phyloP scores from a whole-genome alignment of 2,797 vertebrate genomes.

The Myotis pilosus region DNA sequence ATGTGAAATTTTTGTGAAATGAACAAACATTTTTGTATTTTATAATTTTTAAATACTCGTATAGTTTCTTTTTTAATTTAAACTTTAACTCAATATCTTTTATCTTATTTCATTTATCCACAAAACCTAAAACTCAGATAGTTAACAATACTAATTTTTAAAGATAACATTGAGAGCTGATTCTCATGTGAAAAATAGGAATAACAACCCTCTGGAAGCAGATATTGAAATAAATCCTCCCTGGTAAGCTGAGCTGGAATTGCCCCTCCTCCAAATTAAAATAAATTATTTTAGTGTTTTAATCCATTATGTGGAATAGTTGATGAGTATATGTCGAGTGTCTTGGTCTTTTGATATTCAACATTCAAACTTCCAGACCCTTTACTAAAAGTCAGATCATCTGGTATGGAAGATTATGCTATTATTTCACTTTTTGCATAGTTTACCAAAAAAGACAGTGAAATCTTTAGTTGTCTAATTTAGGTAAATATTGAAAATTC shows the following conservation, averaged over 20 bases:
- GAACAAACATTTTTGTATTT: not conserved
- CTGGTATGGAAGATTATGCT: not conserved
- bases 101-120: not conserved
- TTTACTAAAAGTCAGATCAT: not conserved
- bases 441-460: not conserved
- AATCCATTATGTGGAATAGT: not conserved
- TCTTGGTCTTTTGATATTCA: not conserved
- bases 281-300: not conserved
- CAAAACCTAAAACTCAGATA: not conserved
- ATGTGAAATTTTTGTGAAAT: not conserved
- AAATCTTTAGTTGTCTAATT: not conserved
- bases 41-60: not conserved
- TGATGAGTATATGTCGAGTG: not conserved
- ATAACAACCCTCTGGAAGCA: not conserved
- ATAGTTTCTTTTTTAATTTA: slow-evolving; percentile 10
- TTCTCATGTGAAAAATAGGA: not conserved
- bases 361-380: not conserved
- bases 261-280: not conserved
- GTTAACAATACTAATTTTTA: not conserved
- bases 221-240: not conserved
- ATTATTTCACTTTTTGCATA: not conserved
- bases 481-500: not conserved
- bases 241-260: not conserved
- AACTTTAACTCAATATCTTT: not conserved
- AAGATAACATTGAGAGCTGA: not conserved